Evolutionary conservation across 2,888 invertebrate species (phyloP).

Genomic region (Epistrophella euchroma): DNA sequence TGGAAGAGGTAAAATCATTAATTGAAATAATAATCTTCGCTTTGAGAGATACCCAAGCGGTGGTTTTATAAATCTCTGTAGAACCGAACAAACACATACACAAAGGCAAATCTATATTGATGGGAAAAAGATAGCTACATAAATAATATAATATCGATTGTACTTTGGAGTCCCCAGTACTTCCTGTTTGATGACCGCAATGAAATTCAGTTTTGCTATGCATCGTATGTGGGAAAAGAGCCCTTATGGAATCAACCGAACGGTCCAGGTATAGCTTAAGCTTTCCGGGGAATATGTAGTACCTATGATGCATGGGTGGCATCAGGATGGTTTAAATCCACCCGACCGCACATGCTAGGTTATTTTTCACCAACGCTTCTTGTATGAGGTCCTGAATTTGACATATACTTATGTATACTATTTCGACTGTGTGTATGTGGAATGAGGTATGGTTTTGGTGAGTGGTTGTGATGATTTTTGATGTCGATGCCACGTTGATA

Average conservation of each 20-base stretch:
- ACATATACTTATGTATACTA: conserved; percentile 4
- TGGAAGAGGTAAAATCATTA: conserved; percentile 73
- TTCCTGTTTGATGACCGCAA: conserved; percentile 74
- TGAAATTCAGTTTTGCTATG: conserved; percentile 72
- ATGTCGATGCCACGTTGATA: conserved; percentile 55
- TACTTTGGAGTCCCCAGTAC: conserved; percentile 47
- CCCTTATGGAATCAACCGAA: conserved; percentile 62
- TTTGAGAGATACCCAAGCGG: conserved; percentile 67
- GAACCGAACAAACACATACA: conserved; percentile 14
- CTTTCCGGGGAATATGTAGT: conserved; percentile 48
- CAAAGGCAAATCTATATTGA: not conserved
- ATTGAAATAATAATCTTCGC: conserved; percentile 75
- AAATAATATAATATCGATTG: conserved; percentile 49
- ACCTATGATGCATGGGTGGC: not conserved
- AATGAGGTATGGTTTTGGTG: conserved; percentile 29
- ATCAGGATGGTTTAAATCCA: conserved; percentile 4
- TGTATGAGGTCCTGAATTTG: conserved; percentile 32
- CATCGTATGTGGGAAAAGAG: conserved; percentile 23
- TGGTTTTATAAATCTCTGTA: conserved; percentile 65
- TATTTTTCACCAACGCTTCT: conserved; percentile 42
- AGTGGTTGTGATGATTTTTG: conserved; percentile 47
- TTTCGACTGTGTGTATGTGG: not conserved
- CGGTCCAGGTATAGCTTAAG: conserved; percentile 67
- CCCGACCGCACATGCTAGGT: conserved; percentile 50
- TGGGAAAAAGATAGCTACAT: not conserved